A percentile compares a stretch with the other conserved stretches of the same genome.
These are phyloP conservation scores for Galeopterus variegatus DNA, from an alignment of 2,113 vertebrate genomes.

Conservation along the genomic window DNA sequence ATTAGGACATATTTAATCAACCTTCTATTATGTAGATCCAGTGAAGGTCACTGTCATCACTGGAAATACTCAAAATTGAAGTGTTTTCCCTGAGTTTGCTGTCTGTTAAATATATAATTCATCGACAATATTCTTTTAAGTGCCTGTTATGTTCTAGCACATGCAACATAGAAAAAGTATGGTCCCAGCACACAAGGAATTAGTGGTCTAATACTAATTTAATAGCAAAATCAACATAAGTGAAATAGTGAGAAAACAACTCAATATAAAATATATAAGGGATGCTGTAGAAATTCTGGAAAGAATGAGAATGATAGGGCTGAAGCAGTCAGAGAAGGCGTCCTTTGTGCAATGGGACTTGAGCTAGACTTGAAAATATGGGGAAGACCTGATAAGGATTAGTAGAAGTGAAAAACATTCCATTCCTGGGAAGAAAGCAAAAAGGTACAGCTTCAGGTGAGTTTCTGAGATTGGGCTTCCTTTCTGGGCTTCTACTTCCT, in stretches of 20 bases:
- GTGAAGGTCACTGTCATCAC: background rate
- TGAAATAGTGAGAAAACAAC: conserved; percentile 20
- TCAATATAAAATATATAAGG: background rate
- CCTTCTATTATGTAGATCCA: background rate
- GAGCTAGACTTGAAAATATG: background rate
- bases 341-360: background rate
- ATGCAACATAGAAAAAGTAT: conserved; percentile 44
- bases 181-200: background rate
- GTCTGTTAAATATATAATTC: conserved; percentile 18
- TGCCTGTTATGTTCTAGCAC: background rate
- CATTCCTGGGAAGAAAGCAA: background rate
- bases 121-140: conserved; percentile 28
- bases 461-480: background rate
- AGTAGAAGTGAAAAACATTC: conserved; percentile 15
- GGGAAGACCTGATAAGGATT: background rate
- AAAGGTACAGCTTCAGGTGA: background rate
- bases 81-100: background rate
- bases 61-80: conserved; percentile 42
- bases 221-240: background rate
- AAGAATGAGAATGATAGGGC: background rate
- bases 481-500: background rate
- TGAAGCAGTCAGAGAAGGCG: background rate
- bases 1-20: conserved; percentile 44
- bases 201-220: background rate
- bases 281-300: background rate